These are phyloP conservation scores for Schrankia costaestrigalis DNA, from an alignment of 2,888 invertebrate genomes.

Conservation along the genomic window DNA sequence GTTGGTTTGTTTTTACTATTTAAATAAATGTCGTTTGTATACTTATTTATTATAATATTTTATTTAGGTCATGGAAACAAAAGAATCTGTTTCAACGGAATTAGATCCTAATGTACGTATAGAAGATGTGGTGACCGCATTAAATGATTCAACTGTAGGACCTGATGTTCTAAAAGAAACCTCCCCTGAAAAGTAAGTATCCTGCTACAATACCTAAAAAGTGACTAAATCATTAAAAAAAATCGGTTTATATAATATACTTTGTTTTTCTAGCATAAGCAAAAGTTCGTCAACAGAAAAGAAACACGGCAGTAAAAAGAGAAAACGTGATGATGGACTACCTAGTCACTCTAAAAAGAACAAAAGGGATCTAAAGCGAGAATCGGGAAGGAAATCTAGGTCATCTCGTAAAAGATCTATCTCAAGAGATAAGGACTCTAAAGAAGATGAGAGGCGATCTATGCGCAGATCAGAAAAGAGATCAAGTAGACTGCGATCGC, in stretches of 20 bases:
- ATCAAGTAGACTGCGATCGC: conserved; percentile 43
- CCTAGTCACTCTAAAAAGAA: conserved; percentile 50
- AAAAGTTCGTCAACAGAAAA: conserved; percentile 27
- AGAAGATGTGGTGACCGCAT: conserved; percentile 83
- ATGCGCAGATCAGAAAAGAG: conserved; percentile 54
- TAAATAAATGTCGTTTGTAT: background rate
- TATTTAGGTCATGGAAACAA: conserved; percentile 82
- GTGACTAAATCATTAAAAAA: background rate
- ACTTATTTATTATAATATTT: background rate
- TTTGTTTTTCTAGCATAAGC: conserved; percentile 18
- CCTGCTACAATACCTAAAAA: background rate
- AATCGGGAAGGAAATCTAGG: conserved; percentile 56
- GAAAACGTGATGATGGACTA: conserved; percentile 42
- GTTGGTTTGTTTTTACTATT: no score
- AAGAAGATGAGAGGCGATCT: conserved; percentile 43
- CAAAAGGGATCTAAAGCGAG: conserved; percentile 55
- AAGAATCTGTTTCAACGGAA: conserved; percentile 81
- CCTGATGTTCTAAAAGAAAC: conserved; percentile 43
- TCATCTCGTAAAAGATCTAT: conserved; percentile 58
- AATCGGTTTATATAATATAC: background rate
- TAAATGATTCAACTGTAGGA: conserved; percentile 76
- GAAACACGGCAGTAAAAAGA: conserved; percentile 36
- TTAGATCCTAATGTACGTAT: conserved; percentile 83
- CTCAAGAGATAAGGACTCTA: conserved; percentile 47
- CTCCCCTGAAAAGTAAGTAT: conserved; percentile 43